These are phyloP conservation scores for Pseudocheirus occidentalis DNA, from an alignment of 2,797 vertebrate genomes.

Conservation along the genomic window DNA sequence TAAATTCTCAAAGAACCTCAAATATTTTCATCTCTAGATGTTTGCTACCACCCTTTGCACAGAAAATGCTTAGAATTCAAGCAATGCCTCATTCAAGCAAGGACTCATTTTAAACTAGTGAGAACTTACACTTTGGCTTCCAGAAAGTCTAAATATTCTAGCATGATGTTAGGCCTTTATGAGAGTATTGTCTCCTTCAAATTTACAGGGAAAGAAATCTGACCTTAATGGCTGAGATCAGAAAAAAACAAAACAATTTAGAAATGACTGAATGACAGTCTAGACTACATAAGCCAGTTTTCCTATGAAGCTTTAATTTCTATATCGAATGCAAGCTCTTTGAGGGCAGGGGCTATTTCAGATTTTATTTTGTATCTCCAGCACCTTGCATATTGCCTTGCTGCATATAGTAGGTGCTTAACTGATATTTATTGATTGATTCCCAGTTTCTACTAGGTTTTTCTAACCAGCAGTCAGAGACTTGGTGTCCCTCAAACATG, in stretches of 20 bases:
- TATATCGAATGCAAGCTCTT: not conserved
- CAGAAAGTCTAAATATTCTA: slow-evolving; percentile 13
- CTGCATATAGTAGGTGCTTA: not conserved
- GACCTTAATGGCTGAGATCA: not conserved
- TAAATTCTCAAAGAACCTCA: not conserved
- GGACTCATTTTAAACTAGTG: not conserved
- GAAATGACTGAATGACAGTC: not conserved
- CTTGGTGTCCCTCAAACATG: not conserved
- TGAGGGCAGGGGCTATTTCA: not conserved
- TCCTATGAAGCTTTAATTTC: not conserved
- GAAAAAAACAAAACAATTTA: not conserved
- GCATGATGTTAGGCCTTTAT: not conserved
- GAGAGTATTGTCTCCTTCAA: not conserved
- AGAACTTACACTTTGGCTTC: not conserved
- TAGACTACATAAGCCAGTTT: not conserved
- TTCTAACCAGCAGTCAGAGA: not conserved
- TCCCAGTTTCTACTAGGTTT: not conserved
- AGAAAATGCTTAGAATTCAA: not conserved
- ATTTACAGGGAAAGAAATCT: slow-evolving; percentile 11
- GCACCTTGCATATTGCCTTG: not conserved
- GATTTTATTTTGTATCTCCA: not conserved
- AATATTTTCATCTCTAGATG: not conserved
- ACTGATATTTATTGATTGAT: not conserved
- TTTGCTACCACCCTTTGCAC: not conserved
- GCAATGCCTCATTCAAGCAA: not conserved